Evolutionary conservation across 2,888 invertebrate genomes (phyloP).

Genomic region (Drosophila neotestacea): DNA sequence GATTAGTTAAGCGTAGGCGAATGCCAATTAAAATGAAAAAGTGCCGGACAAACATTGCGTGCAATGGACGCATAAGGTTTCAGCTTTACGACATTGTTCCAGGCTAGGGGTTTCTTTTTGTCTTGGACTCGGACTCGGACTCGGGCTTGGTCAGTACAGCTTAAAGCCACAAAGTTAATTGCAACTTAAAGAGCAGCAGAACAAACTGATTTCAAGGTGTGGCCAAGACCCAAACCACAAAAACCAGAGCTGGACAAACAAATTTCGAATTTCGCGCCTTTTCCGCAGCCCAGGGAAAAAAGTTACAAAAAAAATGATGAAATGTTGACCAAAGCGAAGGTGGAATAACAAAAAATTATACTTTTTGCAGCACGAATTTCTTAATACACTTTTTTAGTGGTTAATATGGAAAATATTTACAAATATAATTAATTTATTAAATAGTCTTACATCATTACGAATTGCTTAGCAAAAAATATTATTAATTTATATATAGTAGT

Average conservation of each 20-base stretch:
- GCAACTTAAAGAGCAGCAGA: constrained; percentile 71
- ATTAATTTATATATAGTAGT: too few species aligned
- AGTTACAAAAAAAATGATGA: neutral
- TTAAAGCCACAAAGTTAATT: constrained; percentile 69
- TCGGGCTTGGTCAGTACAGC: constrained; percentile 46
- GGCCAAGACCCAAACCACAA: constrained; percentile 38
- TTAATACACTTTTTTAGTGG: constrained; percentile 5
- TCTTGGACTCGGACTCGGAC: neutral
- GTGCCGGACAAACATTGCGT: constrained; percentile 60
- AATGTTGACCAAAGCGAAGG: constrained; percentile 45
- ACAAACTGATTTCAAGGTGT: constrained; percentile 74
- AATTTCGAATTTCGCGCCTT: constrained; percentile 80
- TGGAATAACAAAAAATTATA: constrained; percentile 8
- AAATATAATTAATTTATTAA: too few species aligned
- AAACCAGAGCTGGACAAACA: constrained; percentile 55
- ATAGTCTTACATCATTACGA: too few species aligned
- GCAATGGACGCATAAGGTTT: constrained; percentile 62
- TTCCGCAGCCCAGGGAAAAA: constrained; percentile 55
- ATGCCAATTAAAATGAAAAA: constrained; percentile 78
- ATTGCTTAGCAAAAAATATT: too few species aligned
- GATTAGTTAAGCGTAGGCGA: constrained; percentile 70
- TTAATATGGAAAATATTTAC: too few species aligned
- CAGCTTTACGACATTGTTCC: constrained; percentile 31
- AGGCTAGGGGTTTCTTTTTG: neutral
- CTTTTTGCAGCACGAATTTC: neutral